Conservation (phyloP, 2,888 invertebrate genomes). For the Chamaedrilus cognettii region DNA sequence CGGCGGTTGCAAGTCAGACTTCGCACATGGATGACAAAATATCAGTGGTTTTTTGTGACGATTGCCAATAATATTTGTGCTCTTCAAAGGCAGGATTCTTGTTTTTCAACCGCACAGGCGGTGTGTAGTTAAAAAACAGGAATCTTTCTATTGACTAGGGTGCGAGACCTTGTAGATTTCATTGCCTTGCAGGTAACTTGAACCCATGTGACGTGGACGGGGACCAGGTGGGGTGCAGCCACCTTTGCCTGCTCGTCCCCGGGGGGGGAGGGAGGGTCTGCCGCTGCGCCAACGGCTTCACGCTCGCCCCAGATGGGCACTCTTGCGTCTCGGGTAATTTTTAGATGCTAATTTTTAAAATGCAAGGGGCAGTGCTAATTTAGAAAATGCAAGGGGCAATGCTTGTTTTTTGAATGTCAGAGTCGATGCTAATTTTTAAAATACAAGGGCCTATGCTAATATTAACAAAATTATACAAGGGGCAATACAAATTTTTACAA, state of each 20-base stretch:
- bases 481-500: too few relatives aligned
- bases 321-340: constrained; percentile 22
- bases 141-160: background rate
- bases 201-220: constrained; percentile 26
- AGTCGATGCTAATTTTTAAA: too few relatives aligned
- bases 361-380: too few relatives aligned
- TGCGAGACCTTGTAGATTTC: background rate
- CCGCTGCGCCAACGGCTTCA: constrained; percentile 25
- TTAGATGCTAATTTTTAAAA: background rate
- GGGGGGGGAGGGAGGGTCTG: constrained; percentile 10
- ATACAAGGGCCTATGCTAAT: too few relatives aligned
- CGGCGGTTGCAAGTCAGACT: too few relatives aligned
- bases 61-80: too few relatives aligned
- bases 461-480: too few relatives aligned
- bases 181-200: constrained; percentile 16
- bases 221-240: constrained; percentile 24
- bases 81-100: too few relatives aligned
- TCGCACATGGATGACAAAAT: too few relatives aligned
- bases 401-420: background rate
- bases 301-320: constrained; percentile 14
- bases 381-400: background rate
- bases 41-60: too few relatives aligned
- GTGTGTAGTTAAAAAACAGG: too few relatives aligned
- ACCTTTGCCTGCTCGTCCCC: constrained; percentile 28
- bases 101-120: too few relatives aligned